Evolutionary conservation across 2,113 vertebrate genomes (phyloP), one percentile per base, ranked within the genome.

Genomic region (Odocoileus hemionus): DNA sequence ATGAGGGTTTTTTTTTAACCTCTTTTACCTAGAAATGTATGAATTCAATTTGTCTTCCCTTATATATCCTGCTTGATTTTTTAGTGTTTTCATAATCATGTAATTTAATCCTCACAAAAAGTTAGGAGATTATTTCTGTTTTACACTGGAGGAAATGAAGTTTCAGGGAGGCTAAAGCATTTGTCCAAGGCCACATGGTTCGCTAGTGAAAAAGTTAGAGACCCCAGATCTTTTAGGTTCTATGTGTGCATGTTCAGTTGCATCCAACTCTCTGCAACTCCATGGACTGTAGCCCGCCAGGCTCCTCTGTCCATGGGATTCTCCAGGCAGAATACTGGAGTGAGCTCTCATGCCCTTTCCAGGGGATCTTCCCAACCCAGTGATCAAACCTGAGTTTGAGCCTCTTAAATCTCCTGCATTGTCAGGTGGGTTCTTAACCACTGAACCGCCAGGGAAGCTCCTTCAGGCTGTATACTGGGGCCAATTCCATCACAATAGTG

Each of bases 1-100:
- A 91, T 57, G 45, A 91, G 13, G 23, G 43, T 13, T 84, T 50
- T 86, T 67, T 58, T 55, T 11, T 60, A 83, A 80, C 3, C 15
- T 70, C 43, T 88, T 91, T 82, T 89, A 92, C 39, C 3, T 14
- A 57, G 58, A 84, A 74, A 89, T 23, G 5, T 43, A 60, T 93
- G 25, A 79, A 55, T 95, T 89, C 45, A 95, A 47, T 76, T 74
- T 82, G 6, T 55, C 28, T 96, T 93, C 25, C 57, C 11, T 85
- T 70, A 19, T 54, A 23, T 39, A 25, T 55, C 28, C 19, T 82
- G 45, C 30, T 85, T 91, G 30, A 11, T 36, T 86, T 97, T 95
- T 87, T 25, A 52, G 33, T 26, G 39, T 95, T 82, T 89, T 88
- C 60, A 50, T 36, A 55, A 30, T 15, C 21, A n/a, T 52, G 50